Base-by-base conservation (phyloP, 2,888 invertebrate genomes). In the Epinotia brunnichana region DNA sequence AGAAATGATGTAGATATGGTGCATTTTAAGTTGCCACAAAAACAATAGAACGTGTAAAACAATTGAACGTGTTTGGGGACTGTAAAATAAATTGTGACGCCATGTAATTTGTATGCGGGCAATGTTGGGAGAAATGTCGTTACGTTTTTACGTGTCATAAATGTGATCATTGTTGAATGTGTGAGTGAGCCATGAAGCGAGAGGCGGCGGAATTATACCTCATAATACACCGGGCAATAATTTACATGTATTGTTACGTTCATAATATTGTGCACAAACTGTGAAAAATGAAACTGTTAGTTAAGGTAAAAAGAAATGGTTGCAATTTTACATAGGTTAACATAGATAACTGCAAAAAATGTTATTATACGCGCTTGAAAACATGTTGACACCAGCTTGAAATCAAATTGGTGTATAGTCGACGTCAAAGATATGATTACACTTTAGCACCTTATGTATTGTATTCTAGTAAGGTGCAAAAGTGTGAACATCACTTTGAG, bases 131-230 rank as follows among this genome's bases (percentile, higher is more conserved):
- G 59, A 62, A 68, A 54, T 54, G 61, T 15, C 61, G 62, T 68
- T 67, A 11, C 72, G 54, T 72, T 62, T 61, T 67, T 67, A 72
- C 62, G 72, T 51, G 67, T 68, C 72, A 68, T 72, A 68, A 68
- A 68, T 62, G 48, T 62, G 35, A 72, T 72, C 7, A 24, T 51
- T 19, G 17, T 17, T 44, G 24, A 21, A 35, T 39, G 61, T 44
- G 13, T 21, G 59, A 0, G 57, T 4, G 63, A 59, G 39, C 35
- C 56, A 54, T n/a, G 70, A 41, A 48, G 48, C 17, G 63, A 4
- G 63, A 24, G 13, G 29, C 13, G 41, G 21, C 19, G 29, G n/a
- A 54, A 64, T 64, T 35, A 54, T 17, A 35, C 0, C 13, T 19
- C 15, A 19, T 60, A 60, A 60, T 60, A 39, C 39, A 48, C 15